Percentiles rank a stretch among this genome's conserved stretches.
phyloP scores from a whole-genome alignment of 2,888 invertebrate genomes.

The Melanophora roralis region DNA sequence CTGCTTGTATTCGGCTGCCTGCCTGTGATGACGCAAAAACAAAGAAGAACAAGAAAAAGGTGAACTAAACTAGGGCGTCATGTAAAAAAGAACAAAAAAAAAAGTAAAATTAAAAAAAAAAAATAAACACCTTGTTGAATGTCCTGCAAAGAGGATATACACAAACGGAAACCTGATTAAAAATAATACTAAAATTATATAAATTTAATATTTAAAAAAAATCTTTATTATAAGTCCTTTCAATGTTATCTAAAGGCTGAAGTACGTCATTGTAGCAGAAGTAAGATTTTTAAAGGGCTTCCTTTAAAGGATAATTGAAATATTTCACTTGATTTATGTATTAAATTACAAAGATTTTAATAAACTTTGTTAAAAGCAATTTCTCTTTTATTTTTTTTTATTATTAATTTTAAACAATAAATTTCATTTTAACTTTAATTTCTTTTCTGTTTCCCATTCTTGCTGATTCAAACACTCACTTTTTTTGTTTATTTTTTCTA shows the following conservation, averaged over 20 bases:
- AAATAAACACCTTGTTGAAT: constrained; percentile 69
- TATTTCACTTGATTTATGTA: no score
- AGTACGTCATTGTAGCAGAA: no score
- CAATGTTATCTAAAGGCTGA: neutral
- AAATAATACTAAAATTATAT: no score
- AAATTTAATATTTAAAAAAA: neutral
- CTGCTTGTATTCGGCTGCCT: neutral
- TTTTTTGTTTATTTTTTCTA: constrained; percentile 20
- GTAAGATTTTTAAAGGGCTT: no score
- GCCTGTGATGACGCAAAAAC: constrained; percentile 57
- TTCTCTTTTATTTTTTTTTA: neutral
- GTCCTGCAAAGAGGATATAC: constrained; percentile 58
- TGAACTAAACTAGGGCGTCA: constrained; percentile 59
- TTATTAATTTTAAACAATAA: neutral
- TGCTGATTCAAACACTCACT: constrained; percentile 7
- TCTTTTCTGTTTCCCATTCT: constrained; percentile 31
- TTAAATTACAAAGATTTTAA: no score
- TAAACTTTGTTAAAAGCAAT: no score
- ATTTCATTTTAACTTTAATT: neutral
- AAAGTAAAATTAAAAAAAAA: constrained; percentile 15
- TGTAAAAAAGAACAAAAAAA: constrained; percentile 35
- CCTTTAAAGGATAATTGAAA: no score
- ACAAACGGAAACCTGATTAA: no score
- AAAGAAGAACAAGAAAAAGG: constrained; percentile 31
- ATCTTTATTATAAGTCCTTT: no score